Base-by-base conservation (phyloP, 2,797 vertebrate species). In the Hypotaenidia philippensis region DNA sequence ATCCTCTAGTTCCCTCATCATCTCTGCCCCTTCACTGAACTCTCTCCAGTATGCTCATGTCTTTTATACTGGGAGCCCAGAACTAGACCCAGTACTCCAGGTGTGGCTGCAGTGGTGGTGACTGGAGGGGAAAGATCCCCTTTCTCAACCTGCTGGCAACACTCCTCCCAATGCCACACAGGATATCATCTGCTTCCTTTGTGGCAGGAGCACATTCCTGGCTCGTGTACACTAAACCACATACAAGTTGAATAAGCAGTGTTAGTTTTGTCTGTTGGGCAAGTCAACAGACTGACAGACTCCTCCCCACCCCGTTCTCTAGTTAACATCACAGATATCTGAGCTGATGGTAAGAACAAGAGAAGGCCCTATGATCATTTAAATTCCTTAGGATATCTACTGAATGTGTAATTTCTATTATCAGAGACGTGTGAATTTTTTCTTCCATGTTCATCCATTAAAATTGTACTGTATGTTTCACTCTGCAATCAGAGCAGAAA, bases 191-290 rank as follows among this genome's bases (percentile, higher is more conserved):
- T 44, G 13, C 27, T 38, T 78, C 44, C 50, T 78, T 29, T 74
- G 50, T 0, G 0, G 34, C 25, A 55, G 64, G 34, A 34, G 9
- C 19, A 64, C 8, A 3, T 26, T n/a, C 25, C 32, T 45, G n/a
- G 34, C 22, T 55, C 8, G 8, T 3, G 20, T 26, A 40, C 36
- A 23, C 11, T 45, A 72, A 92, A 29, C 5, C 7, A 23, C 4
- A 23, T 7, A 26, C 5, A 59, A 59, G 10, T 31, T 56, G 52
- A 79, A 86, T 31, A 47, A 89, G 14, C 5, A 29, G 44, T 44
- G 68, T 22, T n/a, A 49, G 49, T 32, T 76, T 63, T 77, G 68
- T 22, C 25, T 55, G 20, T 45, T 23, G 41, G 12, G 11, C 11
- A 65, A 52, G 38, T 47, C 49, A 78, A 44, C 21, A 44, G 8